Evolutionary conservation across 2,888 invertebrate genomes (phyloP).

Genomic region (Ennomos erosarius): DNA sequence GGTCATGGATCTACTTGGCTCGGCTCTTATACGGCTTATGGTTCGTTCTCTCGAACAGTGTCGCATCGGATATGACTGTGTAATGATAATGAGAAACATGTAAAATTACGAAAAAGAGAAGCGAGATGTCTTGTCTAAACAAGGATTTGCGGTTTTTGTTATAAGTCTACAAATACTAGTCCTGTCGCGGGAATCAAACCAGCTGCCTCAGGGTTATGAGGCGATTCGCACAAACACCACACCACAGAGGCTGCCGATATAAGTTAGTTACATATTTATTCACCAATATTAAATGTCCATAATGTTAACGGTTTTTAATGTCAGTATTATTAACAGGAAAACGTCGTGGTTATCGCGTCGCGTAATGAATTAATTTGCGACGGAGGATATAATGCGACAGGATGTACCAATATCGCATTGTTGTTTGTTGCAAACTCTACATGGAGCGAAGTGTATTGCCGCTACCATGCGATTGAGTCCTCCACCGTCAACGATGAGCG

Average conservation of each 20-base stretch:
- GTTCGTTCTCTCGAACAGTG: too few relatives aligned
- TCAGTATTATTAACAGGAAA: slow-evolving; percentile 49
- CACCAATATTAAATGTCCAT: slow-evolving; percentile 6
- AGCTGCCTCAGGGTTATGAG: too few relatives aligned
- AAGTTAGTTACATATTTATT: not conserved
- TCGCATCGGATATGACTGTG: too few relatives aligned
- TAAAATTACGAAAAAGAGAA: too few relatives aligned
- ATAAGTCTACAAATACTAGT: too few relatives aligned
- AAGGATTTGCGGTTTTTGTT: too few relatives aligned
- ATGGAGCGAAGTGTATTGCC: slow-evolving; percentile 26
- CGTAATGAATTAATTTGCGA: slow-evolving; percentile 59
- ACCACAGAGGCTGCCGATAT: too few relatives aligned
- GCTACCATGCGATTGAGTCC: not conserved
- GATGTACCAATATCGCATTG: slow-evolving; percentile 49
- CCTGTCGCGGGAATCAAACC: too few relatives aligned
- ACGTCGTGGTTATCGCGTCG: slow-evolving; percentile 48
- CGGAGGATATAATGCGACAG: slow-evolving; percentile 40
- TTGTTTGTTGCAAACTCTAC: slow-evolving; percentile 37
- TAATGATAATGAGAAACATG: too few relatives aligned
- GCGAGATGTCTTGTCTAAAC: too few relatives aligned
- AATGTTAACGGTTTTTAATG: slow-evolving; percentile 16
- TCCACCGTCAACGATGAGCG: not conserved
- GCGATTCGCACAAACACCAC: too few relatives aligned
- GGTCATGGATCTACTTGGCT: not conserved
- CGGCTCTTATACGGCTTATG: not conserved